Base-by-base conservation (phyloP, 1,140 invertebrate species). In the Colletes latitarsis region DNA sequence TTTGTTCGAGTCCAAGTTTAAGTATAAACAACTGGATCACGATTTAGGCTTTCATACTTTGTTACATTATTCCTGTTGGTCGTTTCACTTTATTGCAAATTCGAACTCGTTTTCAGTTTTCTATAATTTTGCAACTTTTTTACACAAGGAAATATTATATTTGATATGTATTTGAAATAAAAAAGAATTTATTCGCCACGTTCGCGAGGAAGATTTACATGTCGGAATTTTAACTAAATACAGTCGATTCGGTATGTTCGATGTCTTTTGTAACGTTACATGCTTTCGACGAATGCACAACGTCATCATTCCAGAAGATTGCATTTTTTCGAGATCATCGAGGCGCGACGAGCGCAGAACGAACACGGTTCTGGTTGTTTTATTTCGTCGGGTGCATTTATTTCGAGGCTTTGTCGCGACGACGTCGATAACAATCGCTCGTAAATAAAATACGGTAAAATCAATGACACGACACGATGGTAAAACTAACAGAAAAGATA, bases 281-380 rank as follows among this genome's bases (percentile, higher is more conserved):
- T 21, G 53, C 21, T 53, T 67, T 74, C 71, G 71, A 66, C 8
- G 41, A 46, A 12, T 66, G 30, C 39, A 60, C 52, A 74, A 74
- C 71, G 49, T 49, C 43, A 19, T 52, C 71, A 80, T 80, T 75
- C 77, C 71, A 80, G 41, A 52, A 75, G 71, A 75, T 67, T 52
- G 58, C 58, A 66, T 73, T 79, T 79, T 79, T 79, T 66, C 67
- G 30, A 58, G 39, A 46, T 15, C 60, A 57, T 21, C 77, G 70
- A 55, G 17, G 77, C 62, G 77, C 52, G 52, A 73, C 77, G 60
- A 49, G 43, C 15, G 53, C 6, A 49, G 69, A 73, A 67, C 39
- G 70, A 73, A 55, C 49, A 52, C 43, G 15, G 49, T n/a, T 49
- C 39, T 52, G 21, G 0, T 55, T 15, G 49, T 49, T 77, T 69